Evolutionary conservation across 2,113 vertebrate species (phyloP).

Genomic region (Halcyon malimbica): DNA sequence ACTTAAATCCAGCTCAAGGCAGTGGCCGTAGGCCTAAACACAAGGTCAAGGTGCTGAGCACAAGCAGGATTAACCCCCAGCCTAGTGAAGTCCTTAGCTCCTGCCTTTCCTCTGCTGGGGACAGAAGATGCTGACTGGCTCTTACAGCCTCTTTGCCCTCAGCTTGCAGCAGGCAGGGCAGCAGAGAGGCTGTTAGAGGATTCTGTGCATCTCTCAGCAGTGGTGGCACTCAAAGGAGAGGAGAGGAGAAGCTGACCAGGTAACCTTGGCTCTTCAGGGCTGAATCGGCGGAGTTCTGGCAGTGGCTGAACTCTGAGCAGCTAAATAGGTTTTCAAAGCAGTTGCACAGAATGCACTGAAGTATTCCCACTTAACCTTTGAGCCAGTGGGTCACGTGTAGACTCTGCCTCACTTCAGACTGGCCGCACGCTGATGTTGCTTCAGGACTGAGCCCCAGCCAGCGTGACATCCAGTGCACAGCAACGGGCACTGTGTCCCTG

Average conservation of each 20-base stretch:
- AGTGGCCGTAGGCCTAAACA: fast-evolving
- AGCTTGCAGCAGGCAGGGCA: conserved; percentile 1
- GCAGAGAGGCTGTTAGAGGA: not conserved
- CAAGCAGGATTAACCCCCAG: not conserved
- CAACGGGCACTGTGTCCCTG: not conserved
- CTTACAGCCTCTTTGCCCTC: not conserved
- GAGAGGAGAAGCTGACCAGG: conserved; percentile 4
- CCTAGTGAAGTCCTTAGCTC: not conserved
- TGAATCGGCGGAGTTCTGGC: not conserved
- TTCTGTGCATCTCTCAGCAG: not conserved
- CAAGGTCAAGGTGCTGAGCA: not conserved
- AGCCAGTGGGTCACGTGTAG: not conserved
- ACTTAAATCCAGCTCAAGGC: not conserved
- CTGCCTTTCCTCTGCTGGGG: not conserved
- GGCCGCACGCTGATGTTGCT: not conserved
- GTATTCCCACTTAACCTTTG: not conserved
- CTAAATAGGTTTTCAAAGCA: not conserved
- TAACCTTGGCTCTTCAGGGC: not conserved
- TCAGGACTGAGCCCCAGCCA: not conserved
- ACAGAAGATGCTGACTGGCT: not conserved
- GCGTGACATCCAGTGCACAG: not conserved
- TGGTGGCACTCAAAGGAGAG: not conserved
- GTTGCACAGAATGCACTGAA: not conserved
- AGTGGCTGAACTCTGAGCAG: not conserved
- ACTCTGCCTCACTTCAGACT: not conserved